Conservation (phyloP, 2,113 vertebrate genomes). For the Passerina amoena region DNA sequence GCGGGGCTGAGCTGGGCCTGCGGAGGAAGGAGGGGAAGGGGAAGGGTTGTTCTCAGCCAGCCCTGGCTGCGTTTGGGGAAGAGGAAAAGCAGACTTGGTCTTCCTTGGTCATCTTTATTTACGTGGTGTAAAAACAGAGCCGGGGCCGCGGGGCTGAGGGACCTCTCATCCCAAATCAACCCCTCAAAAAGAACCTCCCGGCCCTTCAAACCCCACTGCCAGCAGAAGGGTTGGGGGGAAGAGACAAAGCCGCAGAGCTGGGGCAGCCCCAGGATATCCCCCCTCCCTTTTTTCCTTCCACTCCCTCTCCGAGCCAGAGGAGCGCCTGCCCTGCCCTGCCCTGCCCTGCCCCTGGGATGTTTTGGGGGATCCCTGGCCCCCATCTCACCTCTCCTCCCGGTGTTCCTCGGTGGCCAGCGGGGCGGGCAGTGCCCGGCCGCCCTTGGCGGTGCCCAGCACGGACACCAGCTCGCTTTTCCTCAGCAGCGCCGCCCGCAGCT, state of each 20-base stretch:
- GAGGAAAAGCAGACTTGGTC: not conserved
- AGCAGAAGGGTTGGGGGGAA: not conserved
- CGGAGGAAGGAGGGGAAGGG: not conserved
- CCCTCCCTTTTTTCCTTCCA: not conserved
- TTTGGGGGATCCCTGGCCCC: not conserved
- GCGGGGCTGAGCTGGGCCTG: not conserved
- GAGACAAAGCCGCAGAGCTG: fast-evolving
- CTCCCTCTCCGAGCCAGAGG: fast-evolving
- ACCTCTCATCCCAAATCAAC: not conserved
- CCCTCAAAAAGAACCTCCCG: not conserved
- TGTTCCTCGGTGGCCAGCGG: conserved; percentile 9
- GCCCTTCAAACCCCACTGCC: not conserved
- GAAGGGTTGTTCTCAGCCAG: not conserved
- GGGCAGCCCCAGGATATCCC: not conserved
- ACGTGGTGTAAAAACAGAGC: not conserved
- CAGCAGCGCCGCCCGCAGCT: conserved; percentile 75
- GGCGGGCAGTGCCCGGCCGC: not conserved
- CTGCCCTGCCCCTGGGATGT: not conserved
- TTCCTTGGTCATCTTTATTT: not conserved
- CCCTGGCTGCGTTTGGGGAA: not conserved
- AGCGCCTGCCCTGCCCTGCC: fast-evolving
- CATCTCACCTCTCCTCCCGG: conserved; percentile 69
- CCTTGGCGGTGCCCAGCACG: conserved; percentile 57
- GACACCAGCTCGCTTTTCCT: conserved; percentile 82
- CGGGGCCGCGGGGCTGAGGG: fast-evolving